phyloP scores from a whole-genome alignment of 2,113 vertebrate genomes.

The Bombycilla garrulus region DNA sequence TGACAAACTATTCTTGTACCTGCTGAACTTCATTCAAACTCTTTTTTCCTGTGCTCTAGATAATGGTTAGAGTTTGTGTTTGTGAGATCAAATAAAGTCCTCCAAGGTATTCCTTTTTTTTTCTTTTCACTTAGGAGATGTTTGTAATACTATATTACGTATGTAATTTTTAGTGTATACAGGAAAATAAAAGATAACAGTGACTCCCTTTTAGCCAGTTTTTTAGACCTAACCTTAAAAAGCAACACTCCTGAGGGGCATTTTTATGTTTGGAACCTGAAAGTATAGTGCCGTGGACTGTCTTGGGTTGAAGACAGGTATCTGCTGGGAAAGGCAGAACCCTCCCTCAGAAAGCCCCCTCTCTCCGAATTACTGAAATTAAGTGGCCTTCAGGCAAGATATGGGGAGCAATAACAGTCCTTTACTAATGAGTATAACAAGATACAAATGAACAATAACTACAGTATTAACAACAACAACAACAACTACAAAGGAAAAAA shows the following conservation, averaged over 20 bases:
- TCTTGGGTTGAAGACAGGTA: no score
- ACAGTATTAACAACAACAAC: no score
- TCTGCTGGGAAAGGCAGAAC: no score
- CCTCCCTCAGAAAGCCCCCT: no score
- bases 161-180: background rate
- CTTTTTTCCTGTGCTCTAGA: background rate
- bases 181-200: background rate
- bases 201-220: background rate
- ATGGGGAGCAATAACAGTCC: no score
- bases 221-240: background rate
- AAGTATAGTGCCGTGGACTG: background rate
- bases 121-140: background rate
- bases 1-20: background rate
- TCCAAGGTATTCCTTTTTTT: background rate
- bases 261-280: background rate
- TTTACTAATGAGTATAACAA: no score
- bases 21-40: background rate
- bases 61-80: background rate
- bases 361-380: no score
- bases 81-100: background rate
- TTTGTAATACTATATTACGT: background rate
- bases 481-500: no score
- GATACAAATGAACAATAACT: no score
- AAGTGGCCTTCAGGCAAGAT: no score
- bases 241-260: background rate